Base-by-base conservation (phyloP, 2,113 vertebrate species). In the Campylorhamphus procurvoides region DNA sequence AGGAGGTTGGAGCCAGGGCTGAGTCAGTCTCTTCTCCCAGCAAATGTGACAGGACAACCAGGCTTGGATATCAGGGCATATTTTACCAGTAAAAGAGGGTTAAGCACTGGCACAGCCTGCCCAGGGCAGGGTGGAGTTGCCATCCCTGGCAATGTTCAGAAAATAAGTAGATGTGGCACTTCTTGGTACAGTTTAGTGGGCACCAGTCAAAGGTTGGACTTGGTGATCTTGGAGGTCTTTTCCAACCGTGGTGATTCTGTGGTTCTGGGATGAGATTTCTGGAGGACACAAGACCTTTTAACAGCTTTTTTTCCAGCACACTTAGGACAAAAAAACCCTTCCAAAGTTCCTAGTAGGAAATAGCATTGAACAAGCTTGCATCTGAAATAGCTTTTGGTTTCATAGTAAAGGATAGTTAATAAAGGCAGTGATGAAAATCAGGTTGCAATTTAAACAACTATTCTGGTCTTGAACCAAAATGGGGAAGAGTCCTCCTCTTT, bases 111-210 rank as follows among this genome's bases (percentile, higher is more conserved):
- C 37, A 63, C 18, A 63, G n/a, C 56, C 24, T 55, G 28, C 18
- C n/a, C 55, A 47, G 56, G 64, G 44, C 42, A 17, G 7, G 15
- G 20, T 49, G 44, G 50, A 50, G 59, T 33, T 46, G 50, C 37
- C 75, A 66, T 13, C 37, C 7, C 37, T 59, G 77, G 44, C 44
- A 44, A 4, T 4, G 2, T 52, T 25, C 37, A 39, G 19, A 23
- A 60, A 46, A 18, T 16, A 0, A 4, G 28, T 0, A 7, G 60
- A 25, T 12, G 29, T 68, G 62, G 46, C 60, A 46, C 10, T 20
- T 68, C 16, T 24, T 68, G 69, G 1, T 1, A 0, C 2, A 9
- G 31, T 7, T 75, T 8, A 8, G 31, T 10, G 67, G n/a, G 19
- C 3, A 2, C 25, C 12, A 22, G 31, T 7, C 40, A 75, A 15